Percentiles rank a stretch among this genome's conserved stretches.
Evolutionary conservation across 2,113 vertebrate genomes (phyloP).

Genomic region (Nannobrachium achirus): DNA sequence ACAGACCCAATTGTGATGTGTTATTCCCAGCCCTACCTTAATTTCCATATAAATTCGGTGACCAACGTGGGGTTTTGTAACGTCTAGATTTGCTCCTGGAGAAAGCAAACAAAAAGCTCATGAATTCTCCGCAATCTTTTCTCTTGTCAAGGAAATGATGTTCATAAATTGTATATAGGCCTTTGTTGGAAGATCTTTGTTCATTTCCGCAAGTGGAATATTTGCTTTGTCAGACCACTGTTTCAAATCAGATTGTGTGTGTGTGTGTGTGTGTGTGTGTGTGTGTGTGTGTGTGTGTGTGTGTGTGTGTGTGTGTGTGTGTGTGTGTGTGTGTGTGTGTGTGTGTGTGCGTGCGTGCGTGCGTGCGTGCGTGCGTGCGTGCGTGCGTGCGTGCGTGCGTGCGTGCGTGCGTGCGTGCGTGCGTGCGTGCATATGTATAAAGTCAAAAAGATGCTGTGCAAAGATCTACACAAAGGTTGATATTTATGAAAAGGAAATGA

Average conservation of each 20-base stretch:
- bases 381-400: neutral
- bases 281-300: too few species aligned
- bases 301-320: too few species aligned
- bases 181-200: slow-evolving; percentile 29
- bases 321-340: slow-evolving; percentile 1
- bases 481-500: too few species aligned
- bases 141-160: neutral
- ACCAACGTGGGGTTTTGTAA: slow-evolving; percentile 50
- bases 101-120: slow-evolving; percentile 53
- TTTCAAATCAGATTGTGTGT: slow-evolving; percentile 9
- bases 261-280: too few species aligned
- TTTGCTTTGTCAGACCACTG: slow-evolving; percentile 47
- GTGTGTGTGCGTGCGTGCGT: neutral
- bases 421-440: too few species aligned
- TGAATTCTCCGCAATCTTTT: slow-evolving; percentile 38
- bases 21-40: slow-evolving; percentile 35
- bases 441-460: too few species aligned
- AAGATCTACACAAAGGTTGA: too few species aligned
- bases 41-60: slow-evolving; percentile 72
- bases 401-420: neutral
- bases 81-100: slow-evolving; percentile 37
- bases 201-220: slow-evolving; percentile 5
- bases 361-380: slow-evolving; percentile 5
- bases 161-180: slow-evolving; percentile 20
- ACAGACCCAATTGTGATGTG: slow-evolving; percentile 23